Evolutionary conservation across 1,140 invertebrate species (phyloP).

Genomic region (Theocolax elegans): DNA sequence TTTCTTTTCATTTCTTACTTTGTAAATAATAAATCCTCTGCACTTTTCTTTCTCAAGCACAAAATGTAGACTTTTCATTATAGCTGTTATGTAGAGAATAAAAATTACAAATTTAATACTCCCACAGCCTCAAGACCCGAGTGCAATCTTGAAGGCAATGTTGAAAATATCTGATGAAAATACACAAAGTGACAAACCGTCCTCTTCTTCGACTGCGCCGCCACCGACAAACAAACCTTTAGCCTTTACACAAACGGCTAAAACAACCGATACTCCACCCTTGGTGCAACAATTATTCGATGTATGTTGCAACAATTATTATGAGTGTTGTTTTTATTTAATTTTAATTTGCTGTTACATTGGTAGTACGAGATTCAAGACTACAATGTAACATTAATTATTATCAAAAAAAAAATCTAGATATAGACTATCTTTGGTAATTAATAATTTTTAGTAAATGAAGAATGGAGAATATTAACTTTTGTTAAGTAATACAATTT

Average conservation of each 20-base stretch:
- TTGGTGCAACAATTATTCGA: conserved; percentile 64
- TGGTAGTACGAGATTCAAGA: too few species aligned
- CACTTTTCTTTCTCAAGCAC: background rate
- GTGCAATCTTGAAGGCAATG: conserved; percentile 62
- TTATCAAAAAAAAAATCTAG: background rate
- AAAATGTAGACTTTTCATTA: too few species aligned
- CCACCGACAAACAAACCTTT: conserved; percentile 43
- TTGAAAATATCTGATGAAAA: conserved; percentile 61
- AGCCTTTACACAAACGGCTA: conserved; percentile 42
- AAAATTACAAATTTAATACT: conserved; percentile 40
- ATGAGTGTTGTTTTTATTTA: too few species aligned
- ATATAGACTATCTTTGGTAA: too few species aligned
- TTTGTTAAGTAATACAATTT: too few species aligned
- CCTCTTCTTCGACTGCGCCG: conserved; percentile 31
- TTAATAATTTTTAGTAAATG: too few species aligned
- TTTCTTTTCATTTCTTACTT: too few species aligned
- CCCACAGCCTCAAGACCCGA: conserved; percentile 59
- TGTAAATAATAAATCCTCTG: too few species aligned
- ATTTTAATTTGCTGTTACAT: too few species aligned
- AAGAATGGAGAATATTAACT: too few species aligned
- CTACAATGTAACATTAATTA: too few species aligned
- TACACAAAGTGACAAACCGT: conserved; percentile 38
- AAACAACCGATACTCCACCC: conserved; percentile 54
- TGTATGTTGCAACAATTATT: conserved; percentile 47
- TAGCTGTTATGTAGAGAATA: too few species aligned